phyloP scores from a whole-genome alignment of 2,797 vertebrate species.

The Chanos chanos region DNA sequence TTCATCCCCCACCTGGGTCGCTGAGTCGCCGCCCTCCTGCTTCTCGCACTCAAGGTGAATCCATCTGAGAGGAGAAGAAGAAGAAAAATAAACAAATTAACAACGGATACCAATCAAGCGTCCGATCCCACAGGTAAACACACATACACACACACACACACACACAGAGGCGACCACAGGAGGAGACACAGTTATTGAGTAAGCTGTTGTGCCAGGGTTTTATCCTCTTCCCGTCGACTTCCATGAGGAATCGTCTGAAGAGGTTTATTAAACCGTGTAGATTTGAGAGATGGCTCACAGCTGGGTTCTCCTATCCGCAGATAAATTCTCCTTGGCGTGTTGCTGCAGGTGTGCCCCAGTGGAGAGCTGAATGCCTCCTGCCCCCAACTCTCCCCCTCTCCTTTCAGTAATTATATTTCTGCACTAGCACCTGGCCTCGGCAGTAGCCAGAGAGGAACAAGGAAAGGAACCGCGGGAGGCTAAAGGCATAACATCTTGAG shows the following conservation, averaged over 20 bases:
- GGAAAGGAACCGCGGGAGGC: too few relatives aligned
- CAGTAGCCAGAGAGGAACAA: background rate
- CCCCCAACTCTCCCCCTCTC: background rate
- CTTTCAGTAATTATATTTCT: background rate
- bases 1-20: conserved; percentile 62
- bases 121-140: background rate
- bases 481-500: too few relatives aligned
- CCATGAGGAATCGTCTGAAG: background rate
- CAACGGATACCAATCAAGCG: background rate
- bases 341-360: conserved; percentile 8
- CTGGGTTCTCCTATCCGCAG: background rate
- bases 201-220: background rate
- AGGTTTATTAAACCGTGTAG: conserved; percentile 8
- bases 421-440: background rate
- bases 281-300: conserved; percentile 3
- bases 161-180: too few relatives aligned
- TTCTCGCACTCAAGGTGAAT: conserved; percentile 80
- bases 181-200: background rate
- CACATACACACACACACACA: background rate
- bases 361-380: background rate
- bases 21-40: conserved; percentile 57
- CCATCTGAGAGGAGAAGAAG: conserved; percentile 65
- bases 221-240: background rate
- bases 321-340: background rate
- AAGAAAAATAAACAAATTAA: background rate